phyloP scores from a whole-genome alignment of 2,113 vertebrate species.

The Chrysochloris asiatica region DNA sequence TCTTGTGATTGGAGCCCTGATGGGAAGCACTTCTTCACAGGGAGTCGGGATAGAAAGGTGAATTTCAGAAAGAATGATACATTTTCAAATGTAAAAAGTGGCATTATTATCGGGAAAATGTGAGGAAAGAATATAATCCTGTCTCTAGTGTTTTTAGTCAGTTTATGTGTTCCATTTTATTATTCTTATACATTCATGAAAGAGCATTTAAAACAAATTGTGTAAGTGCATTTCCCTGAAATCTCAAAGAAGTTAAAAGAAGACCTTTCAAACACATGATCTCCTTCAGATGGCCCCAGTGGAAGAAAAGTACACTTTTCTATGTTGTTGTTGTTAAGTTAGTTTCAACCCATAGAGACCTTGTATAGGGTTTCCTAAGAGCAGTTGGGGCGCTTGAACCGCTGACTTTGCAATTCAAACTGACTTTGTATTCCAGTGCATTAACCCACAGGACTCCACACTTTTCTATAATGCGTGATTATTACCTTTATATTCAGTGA shows the following conservation, averaged over 20 bases:
- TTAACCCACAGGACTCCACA: too few species aligned
- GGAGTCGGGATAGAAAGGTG: constrained; percentile 98
- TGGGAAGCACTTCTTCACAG: constrained; percentile 94
- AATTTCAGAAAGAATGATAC: constrained; percentile 40
- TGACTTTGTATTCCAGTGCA: too few species aligned
- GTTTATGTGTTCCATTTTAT: background rate
- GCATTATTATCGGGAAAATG: constrained; percentile 15
- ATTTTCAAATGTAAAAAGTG: constrained; percentile 42
- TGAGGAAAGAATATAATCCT: constrained; percentile 30
- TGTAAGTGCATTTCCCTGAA: constrained; percentile 13
- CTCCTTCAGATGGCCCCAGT: background rate
- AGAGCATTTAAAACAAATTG: background rate
- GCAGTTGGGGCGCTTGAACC: too few species aligned
- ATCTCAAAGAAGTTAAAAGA: background rate
- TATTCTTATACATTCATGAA: background rate
- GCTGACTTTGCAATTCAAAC: too few species aligned
- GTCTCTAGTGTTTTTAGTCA: constrained; percentile 34
- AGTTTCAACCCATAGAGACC: too few species aligned
- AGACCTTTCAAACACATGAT: background rate
- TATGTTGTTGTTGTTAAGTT: background rate
- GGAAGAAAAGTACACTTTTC: background rate
- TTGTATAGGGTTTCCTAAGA: too few species aligned
- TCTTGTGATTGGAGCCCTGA: constrained; percentile 98
- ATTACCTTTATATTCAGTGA: constrained; percentile 13
- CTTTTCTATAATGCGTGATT: background rate